Conservation (phyloP, 2,888 invertebrate species). For the Pheosia gnoma region DNA sequence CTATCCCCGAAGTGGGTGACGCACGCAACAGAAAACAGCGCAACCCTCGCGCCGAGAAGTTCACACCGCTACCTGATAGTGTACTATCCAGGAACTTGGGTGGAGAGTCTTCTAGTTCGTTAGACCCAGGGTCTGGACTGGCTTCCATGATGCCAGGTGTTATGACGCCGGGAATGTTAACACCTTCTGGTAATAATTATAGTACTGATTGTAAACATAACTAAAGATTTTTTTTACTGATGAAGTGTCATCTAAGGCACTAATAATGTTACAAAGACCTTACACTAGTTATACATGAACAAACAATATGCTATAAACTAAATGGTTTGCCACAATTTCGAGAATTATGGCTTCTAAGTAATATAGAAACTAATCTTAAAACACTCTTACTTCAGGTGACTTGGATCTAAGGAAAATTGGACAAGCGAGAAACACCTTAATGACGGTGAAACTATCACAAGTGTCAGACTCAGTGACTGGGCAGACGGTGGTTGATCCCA, state of each 20-base stretch:
- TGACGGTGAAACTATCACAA: conserved; percentile 99
- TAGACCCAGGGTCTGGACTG: conserved; percentile 94
- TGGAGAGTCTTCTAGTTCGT: conserved; percentile 89
- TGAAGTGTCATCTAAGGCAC: no score
- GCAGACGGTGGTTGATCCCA: conserved; percentile 99
- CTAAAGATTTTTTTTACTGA: no score
- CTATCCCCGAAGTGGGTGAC: conserved; percentile 99
- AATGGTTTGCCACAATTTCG: no score
- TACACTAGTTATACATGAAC: no score
- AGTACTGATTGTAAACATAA: no score
- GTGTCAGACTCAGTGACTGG: conserved; percentile 99
- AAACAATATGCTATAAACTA: no score
- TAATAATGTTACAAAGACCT: no score
- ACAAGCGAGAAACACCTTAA: conserved; percentile 98
- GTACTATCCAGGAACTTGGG: conserved; percentile 94
- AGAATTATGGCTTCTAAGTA: no score
- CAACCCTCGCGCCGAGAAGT: conserved; percentile 97
- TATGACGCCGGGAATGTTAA: conserved; percentile 93
- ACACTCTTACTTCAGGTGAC: conserved; percentile 82
- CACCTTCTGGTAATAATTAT: conserved; percentile 87
- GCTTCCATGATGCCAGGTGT: conserved; percentile 95
- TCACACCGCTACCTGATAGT: conserved; percentile 98
- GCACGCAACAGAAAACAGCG: conserved; percentile 98
- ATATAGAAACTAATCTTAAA: neutral
- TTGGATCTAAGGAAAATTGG: conserved; percentile 99